A percentile compares a stretch with the other conserved stretches of the same genome.
These are phyloP conservation scores for Hemibagrus wyckioides DNA, from an alignment of 2,113 vertebrate genomes.

Conservation along the genomic window DNA sequence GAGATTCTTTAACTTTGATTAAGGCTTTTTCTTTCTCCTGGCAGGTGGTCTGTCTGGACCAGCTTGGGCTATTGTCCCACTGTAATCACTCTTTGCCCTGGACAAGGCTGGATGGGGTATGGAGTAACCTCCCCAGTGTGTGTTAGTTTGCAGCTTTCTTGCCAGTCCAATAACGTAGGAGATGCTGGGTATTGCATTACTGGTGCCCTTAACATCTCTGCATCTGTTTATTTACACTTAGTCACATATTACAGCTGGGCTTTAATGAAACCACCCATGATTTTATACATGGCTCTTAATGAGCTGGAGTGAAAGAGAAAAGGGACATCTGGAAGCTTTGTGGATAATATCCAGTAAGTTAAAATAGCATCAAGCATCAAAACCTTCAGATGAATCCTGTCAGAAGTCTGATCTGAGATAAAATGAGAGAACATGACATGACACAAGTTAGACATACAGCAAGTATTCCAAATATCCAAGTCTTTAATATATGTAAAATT, in stretches of 20 bases:
- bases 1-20: constrained; percentile 64
- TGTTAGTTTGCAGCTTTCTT: constrained; percentile 42
- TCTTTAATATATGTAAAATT: neutral
- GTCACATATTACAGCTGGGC: constrained; percentile 47
- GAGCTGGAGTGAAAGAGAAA: constrained; percentile 34
- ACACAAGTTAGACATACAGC: neutral
- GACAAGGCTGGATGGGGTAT: constrained; percentile 61
- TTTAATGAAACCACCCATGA: constrained; percentile 48
- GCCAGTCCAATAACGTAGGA: constrained; percentile 29
- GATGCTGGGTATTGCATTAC: constrained; percentile 44
- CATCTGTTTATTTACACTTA: constrained; percentile 57
- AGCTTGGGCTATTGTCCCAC: constrained; percentile 66
- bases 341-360: constrained; percentile 31
- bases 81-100: constrained; percentile 65
- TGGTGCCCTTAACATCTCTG: constrained; percentile 38
- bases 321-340: constrained; percentile 42
- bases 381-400: neutral
- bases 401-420: neutral
- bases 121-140: constrained; percentile 42
- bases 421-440: neutral
- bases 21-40: constrained; percentile 58
- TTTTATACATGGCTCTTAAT: constrained; percentile 48
- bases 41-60: constrained; percentile 67
- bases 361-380: constrained; percentile 9
- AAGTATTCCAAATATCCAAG: neutral